Percentiles rank a stretch among this genome's conserved stretches.
Conservation (phyloP, 2,888 invertebrate species). For the Acanthosoma haemorrhoidale region DNA sequence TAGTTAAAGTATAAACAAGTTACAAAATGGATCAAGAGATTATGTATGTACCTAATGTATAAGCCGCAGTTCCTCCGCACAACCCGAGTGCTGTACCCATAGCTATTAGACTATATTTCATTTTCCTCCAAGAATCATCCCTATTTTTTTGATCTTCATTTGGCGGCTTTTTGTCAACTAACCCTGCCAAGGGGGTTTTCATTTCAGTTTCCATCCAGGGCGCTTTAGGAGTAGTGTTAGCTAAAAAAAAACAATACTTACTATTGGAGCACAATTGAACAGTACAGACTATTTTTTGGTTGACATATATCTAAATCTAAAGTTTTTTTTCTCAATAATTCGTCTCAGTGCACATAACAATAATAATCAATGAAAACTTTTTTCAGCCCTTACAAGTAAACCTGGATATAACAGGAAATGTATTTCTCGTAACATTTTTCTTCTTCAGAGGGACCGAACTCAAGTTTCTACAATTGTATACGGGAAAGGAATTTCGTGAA, state of each 20-base stretch:
- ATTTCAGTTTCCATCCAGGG: constrained; percentile 31
- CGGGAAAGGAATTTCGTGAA: neutral
- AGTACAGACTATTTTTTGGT: no score
- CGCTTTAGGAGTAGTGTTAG: constrained; percentile 11
- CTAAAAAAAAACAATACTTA: neutral
- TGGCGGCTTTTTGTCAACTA: neutral
- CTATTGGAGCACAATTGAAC: no score
- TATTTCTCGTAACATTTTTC: neutral
- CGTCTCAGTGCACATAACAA: neutral
- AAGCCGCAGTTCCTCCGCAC: constrained; percentile 44
- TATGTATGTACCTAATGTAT: constrained; percentile 46
- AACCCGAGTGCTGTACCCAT: constrained; percentile 45
- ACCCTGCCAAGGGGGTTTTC: constrained; percentile 14
- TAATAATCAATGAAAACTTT: neutral
- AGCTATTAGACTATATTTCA: constrained; percentile 54
- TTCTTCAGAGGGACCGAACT: neutral
- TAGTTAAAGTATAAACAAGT: no score
- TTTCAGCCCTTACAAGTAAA: constrained; percentile 14
- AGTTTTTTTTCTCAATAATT: neutral
- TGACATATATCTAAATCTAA: no score
- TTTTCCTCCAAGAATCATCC: constrained; percentile 64
- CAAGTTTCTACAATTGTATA: neutral
- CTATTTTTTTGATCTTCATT: constrained; percentile 55
- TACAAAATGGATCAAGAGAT: no score
- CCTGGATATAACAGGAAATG: neutral